Evolutionary conservation across 2,797 vertebrate species (phyloP), one percentile per base, ranked within the genome.

Genomic region (Columba guinea): DNA sequence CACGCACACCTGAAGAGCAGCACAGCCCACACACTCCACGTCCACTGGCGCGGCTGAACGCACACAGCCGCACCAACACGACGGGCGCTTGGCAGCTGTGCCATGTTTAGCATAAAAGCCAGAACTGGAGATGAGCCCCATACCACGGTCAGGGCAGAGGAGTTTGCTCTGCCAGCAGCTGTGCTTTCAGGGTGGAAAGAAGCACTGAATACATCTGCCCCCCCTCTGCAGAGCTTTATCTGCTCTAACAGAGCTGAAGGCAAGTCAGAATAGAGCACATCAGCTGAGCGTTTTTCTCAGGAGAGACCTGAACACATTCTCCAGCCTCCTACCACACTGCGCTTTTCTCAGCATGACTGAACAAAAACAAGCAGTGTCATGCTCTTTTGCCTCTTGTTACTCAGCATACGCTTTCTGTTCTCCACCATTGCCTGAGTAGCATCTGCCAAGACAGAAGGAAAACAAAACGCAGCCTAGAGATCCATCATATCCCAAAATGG

Each of bases 341-440:
- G 4, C 93, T 91, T 49, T 63, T 82, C 92, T 90, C 93, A 93
- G 93, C 83, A 26, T 86, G 93, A 90, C 74, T 89, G 95, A 93
- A 93, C 92, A 87, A 92, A 95, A 97, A 84, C 94, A 96, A 93
- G 92, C 92, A 62, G 86, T 86, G 88, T 93, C 93, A 89, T 62
- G 90, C 70, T 95, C 90, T 34, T 93, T 12, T 91, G 95, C 91
- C 91, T 95, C 91, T 7, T 68, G 80, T 89, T 95, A 94, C 90
- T 90, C 93, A 90, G 94, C 95, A 89, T 14, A 90, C 0, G n/a
- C 59, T 84, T 30, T 21, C 74, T 69, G 71, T 32, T 69, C 82
- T 65, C 87, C 69, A 63, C 68, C 60, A 4, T 5, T 80, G 91
- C 90, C 85, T 28, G 18, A 84, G 91, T 82, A 90, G 76, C 90